A percentile compares a stretch with the other conserved stretches of the same genome.
These are phyloP conservation scores for Pyrgus malvae DNA, from an alignment of 2,888 invertebrate genomes.

Conservation along the genomic window DNA sequence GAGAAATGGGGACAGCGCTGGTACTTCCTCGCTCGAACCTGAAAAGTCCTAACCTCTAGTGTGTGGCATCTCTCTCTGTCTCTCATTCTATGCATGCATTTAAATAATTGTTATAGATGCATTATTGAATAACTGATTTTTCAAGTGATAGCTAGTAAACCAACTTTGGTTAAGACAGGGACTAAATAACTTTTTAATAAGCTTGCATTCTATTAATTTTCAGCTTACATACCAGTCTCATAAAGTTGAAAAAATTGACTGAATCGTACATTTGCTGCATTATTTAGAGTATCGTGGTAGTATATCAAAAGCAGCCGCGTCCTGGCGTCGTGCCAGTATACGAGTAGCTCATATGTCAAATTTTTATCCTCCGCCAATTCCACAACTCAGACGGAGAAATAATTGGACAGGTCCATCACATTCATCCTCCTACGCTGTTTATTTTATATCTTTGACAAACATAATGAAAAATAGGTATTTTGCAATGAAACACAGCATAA, in stretches of 20 bases:
- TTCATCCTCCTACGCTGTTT: conserved; percentile 14
- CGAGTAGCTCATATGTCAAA: conserved; percentile 37
- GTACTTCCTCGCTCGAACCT: too few species aligned
- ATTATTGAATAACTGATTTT: too few species aligned
- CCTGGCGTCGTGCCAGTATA: conserved; percentile 33
- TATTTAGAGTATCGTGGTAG: conserved; percentile 4
- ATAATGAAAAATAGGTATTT: background rate
- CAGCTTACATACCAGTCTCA: background rate
- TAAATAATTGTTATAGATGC: too few species aligned
- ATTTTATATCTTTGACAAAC: background rate
- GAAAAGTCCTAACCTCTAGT: too few species aligned
- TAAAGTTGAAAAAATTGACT: conserved; percentile 29
- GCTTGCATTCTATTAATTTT: background rate
- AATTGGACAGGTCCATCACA: conserved; percentile 25
- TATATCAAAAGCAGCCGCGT: conserved; percentile 29
- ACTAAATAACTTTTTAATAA: too few species aligned
- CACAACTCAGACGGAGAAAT: conserved; percentile 28
- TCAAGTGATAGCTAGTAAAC: too few species aligned
- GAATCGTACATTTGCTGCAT: background rate
- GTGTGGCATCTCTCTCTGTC: too few species aligned
- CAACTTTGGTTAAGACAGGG: too few species aligned
- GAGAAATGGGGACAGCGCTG: too few species aligned
- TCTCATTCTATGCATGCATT: too few species aligned
- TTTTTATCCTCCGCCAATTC: conserved; percentile 37
- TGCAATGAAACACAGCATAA: background rate